phyloP scores from a whole-genome alignment of 2,888 invertebrate species.

The Oxyscelio sp. region DNA sequence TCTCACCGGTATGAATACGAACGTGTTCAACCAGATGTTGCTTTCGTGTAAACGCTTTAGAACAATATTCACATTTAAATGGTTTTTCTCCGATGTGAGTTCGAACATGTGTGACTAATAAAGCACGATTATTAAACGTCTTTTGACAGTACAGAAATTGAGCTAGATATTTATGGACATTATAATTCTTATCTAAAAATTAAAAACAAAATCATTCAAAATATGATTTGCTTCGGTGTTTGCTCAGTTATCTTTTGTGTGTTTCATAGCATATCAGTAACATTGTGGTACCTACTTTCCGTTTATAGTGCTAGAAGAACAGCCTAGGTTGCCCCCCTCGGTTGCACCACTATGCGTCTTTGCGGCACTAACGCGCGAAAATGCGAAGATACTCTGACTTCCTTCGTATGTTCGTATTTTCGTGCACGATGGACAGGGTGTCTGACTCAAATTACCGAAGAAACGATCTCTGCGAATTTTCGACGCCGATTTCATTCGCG shows the following conservation, averaged over 20 bases:
- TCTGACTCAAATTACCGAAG: constrained; percentile 76
- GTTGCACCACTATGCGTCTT: constrained; percentile 88
- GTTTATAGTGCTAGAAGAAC: constrained; percentile 92
- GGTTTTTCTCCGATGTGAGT: too few species aligned
- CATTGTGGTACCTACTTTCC: constrained; percentile 89
- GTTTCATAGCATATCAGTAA: constrained; percentile 84
- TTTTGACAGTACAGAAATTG: too few species aligned
- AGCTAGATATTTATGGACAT: too few species aligned
- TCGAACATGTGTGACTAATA: too few species aligned
- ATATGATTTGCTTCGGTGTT: constrained; percentile 39
- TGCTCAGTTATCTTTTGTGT: constrained; percentile 59
- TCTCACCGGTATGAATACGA: too few species aligned
- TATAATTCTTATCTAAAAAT: too few species aligned
- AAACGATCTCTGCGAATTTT: constrained; percentile 55
- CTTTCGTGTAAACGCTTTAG: too few species aligned
- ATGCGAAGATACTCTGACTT: constrained; percentile 26
- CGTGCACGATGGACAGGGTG: constrained; percentile 77
- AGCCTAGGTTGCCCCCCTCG: constrained; percentile 90
- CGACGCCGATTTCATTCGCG: constrained; percentile 21
- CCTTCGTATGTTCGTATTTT: constrained; percentile 18
- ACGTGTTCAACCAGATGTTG: too few species aligned
- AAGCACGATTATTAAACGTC: too few species aligned
- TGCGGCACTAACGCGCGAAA: constrained; percentile 74
- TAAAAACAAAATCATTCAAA: too few species aligned
- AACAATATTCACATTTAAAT: too few species aligned